Evolutionary conservation across 1,140 invertebrate genomes (phyloP).

Genomic region (Panagrolaimus sp.): DNA sequence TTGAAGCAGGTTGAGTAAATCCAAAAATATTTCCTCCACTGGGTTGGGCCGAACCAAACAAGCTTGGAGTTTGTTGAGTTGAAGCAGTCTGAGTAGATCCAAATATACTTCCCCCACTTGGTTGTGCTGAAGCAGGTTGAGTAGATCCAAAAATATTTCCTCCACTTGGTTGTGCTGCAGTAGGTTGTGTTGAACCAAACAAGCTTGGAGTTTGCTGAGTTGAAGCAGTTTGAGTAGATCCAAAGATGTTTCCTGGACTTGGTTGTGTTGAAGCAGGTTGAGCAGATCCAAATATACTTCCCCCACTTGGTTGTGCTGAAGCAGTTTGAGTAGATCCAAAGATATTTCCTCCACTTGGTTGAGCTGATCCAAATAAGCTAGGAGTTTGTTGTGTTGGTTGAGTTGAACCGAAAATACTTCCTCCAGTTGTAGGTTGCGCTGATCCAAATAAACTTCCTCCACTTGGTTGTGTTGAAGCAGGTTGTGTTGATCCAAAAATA

Average conservation of each 20-base stretch:
- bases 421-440: background rate
- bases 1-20: too few species aligned
- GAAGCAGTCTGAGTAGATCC: too few species aligned
- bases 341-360: background rate
- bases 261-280: conserved; percentile 14
- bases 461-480: background rate
- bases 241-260: background rate
- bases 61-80: too few species aligned
- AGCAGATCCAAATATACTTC: background rate
- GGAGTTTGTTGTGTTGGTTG: background rate
- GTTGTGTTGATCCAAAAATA: background rate
- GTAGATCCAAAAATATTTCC: too few species aligned
- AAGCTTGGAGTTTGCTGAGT: too few species aligned
- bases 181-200: too few species aligned
- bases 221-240: background rate
- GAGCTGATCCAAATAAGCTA: too few species aligned
- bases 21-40: too few species aligned
- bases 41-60: too few species aligned
- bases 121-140: too few species aligned
- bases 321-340: background rate
- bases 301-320: background rate
- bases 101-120: too few species aligned
- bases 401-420: background rate
- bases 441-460: background rate
- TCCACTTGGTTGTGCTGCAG: too few species aligned